phyloP scores from a whole-genome alignment of 1,140 invertebrate genomes.

The Ladona fulva region DNA sequence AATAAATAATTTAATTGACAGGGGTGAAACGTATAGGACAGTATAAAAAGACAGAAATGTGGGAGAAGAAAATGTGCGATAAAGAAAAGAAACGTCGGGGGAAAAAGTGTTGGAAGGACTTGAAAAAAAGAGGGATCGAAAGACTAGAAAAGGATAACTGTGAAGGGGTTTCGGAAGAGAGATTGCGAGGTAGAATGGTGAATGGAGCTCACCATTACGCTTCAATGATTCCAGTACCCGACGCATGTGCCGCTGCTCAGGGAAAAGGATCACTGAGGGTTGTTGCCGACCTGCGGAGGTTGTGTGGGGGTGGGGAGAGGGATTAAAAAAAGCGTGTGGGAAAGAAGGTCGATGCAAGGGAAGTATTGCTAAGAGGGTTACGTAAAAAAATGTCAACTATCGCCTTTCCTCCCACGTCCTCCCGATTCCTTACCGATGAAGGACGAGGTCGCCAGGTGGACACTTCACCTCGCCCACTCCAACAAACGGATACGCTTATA shows the following conservation, averaged over 20 bases:
- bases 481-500: too few relatives aligned
- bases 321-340: not conserved
- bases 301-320: not conserved
- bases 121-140: too few relatives aligned
- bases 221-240: not conserved
- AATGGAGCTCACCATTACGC: not conserved
- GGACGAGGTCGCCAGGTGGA: not conserved
- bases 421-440: not conserved
- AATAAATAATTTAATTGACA: too few relatives aligned
- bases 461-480: too few relatives aligned
- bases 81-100: too few relatives aligned
- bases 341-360: not conserved
- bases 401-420: not conserved
- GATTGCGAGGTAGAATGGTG: not conserved
- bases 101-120: too few relatives aligned
- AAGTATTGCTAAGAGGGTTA: constrained; percentile 1
- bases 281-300: not conserved
- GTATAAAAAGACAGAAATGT: too few relatives aligned
- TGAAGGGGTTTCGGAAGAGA: too few relatives aligned
- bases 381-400: constrained; percentile 5
- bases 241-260: not conserved
- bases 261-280: too few relatives aligned
- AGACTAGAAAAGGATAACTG: too few relatives aligned
- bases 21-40: too few relatives aligned
- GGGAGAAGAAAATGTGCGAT: too few relatives aligned